Conservation (phyloP, 2,888 invertebrate genomes). For the Andrena chrysosceles region DNA sequence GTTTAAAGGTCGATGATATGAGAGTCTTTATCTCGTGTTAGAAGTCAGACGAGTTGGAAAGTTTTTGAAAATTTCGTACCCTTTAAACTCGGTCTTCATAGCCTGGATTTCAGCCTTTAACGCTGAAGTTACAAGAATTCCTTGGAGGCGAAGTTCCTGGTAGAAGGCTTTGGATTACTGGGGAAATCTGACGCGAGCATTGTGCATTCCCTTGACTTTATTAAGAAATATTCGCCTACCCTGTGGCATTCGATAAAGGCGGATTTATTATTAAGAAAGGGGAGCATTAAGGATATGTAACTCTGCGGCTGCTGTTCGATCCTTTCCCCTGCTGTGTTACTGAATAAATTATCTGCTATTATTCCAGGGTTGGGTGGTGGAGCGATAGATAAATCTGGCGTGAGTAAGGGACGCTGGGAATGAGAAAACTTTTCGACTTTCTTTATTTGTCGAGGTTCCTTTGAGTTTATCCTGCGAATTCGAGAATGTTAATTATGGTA, state of each 20-base stretch:
- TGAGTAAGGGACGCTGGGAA: no score
- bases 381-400: not conserved
- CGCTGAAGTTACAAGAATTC: constrained; percentile 2
- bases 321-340: not conserved
- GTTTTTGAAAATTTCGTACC: constrained; percentile 13
- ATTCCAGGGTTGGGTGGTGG: not conserved
- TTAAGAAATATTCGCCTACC: not conserved
- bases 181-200: not conserved
- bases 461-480: no score
- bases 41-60: not conserved
- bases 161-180: not conserved
- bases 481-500: no score
- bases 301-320: not conserved
- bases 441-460: no score
- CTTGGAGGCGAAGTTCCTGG: not conserved
- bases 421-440: no score
- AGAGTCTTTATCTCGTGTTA: not conserved
- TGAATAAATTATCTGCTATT: not conserved
- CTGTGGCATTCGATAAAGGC: not conserved
- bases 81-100: not conserved
- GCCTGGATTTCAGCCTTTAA: constrained; percentile 4
- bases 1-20: constrained; percentile 1
- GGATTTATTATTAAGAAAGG: not conserved
- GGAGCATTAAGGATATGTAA: not conserved
- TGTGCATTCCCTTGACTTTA: constrained; percentile 1